A percentile compares a stretch with the other conserved stretches of the same genome.
Conservation (phyloP, 2,888 invertebrate species). For the Agrotis segetum region DNA sequence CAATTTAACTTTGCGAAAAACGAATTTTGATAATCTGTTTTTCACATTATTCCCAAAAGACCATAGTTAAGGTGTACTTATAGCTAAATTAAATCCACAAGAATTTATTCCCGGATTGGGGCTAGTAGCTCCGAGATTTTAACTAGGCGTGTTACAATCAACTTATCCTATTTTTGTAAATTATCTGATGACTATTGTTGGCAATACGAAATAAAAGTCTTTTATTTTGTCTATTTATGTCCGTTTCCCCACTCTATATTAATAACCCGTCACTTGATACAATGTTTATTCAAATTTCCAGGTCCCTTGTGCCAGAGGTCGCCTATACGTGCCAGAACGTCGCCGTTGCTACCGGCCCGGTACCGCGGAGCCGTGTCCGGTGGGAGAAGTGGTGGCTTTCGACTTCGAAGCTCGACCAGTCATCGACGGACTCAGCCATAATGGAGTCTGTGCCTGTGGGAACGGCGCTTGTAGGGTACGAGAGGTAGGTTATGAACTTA, state of each 20-base stretch:
- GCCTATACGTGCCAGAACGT: conserved; percentile 94
- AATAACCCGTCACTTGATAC: not conserved
- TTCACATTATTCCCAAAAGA: no score
- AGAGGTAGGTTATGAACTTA: conserved; percentile 72
- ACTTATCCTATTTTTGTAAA: no score
- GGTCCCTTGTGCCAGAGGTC: conserved; percentile 94
- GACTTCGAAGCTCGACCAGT: conserved; percentile 95
- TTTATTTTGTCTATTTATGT: no score
- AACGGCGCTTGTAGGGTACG: conserved; percentile 89
- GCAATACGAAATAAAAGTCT: no score
- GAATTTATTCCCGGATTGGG: no score
- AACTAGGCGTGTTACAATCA: no score
- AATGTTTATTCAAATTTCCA: conserved; percentile 63
- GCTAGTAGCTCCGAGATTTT: no score
- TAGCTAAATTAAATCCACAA: no score
- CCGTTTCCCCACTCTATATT: not conserved
- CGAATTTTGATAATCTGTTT: no score
- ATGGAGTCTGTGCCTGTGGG: conserved; percentile 95
- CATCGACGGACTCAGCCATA: conserved; percentile 95
- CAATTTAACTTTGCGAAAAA: no score
- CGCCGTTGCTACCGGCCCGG: conserved; percentile 95
- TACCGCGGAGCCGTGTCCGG: conserved; percentile 94
- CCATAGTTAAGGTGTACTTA: no score
- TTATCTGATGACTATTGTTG: no score
- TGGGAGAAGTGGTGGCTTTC: conserved; percentile 94